Percentiles rank a stretch among this genome's conserved stretches.
Conservation (phyloP, 2,888 invertebrate genomes). For the Trichacis sp. region DNA sequence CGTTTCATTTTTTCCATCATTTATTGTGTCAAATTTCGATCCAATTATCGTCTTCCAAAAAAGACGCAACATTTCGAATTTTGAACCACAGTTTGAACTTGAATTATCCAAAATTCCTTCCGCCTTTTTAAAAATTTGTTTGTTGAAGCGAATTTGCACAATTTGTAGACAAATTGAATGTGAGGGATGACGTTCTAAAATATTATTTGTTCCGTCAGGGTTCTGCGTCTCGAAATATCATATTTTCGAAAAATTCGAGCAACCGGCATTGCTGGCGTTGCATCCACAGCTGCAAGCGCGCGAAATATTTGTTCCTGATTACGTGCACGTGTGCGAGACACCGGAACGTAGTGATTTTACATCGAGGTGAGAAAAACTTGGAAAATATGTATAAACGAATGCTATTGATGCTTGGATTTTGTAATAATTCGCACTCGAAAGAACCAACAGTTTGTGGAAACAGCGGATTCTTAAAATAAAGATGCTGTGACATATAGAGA, state of each 20-base stretch:
- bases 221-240: neutral
- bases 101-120: too few species aligned
- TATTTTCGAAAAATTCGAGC: neutral
- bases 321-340: too few species aligned
- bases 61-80: neutral
- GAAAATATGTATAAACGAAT: too few species aligned
- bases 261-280: neutral
- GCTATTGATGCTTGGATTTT: too few species aligned
- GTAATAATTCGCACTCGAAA: too few species aligned
- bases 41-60: neutral
- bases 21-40: slow-evolving; percentile 31
- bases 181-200: too few species aligned
- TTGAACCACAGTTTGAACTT: neutral
- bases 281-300: neutral
- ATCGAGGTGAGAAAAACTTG: too few species aligned
- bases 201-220: neutral
- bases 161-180: too few species aligned
- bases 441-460: neutral
- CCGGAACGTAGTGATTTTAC: too few species aligned
- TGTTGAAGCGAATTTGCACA: too few species aligned
- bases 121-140: too few species aligned
- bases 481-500: neutral
- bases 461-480: slow-evolving; percentile 1
- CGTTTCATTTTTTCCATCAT: too few species aligned
- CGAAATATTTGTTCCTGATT: neutral